Evolutionary conservation across 2,888 invertebrate genomes (phyloP).

Genomic region (Druceiella hillmani): DNA sequence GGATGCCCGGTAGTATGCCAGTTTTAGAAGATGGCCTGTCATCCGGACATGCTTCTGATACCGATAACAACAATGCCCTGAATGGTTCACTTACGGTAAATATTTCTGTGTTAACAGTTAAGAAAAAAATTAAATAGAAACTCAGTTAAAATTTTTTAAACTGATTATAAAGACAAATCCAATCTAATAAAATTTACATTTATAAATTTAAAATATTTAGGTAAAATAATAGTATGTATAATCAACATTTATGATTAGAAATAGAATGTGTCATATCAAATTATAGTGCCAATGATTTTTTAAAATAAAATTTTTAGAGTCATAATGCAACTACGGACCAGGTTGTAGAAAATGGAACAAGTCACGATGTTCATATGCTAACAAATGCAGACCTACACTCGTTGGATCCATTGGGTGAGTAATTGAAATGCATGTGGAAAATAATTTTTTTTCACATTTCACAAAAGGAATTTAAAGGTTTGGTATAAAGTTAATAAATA

Average conservation of each 20-base stretch:
- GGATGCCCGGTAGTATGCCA: slow-evolving; percentile 75
- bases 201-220: no score
- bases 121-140: no score
- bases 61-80: slow-evolving; percentile 83
- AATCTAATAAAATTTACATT: no score
- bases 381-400: slow-evolving; percentile 68
- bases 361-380: slow-evolving; percentile 63
- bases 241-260: no score
- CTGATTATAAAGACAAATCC: no score
- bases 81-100: no score
- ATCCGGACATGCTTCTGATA: slow-evolving; percentile 90
- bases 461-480: neutral
- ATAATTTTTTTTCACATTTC: neutral
- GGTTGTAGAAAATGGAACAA: slow-evolving; percentile 62
- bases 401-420: slow-evolving; percentile 64
- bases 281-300: slow-evolving; percentile 2
- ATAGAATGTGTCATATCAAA: neutral
- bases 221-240: no score
- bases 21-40: slow-evolving; percentile 91
- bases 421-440: neutral
- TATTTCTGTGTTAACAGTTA: no score
- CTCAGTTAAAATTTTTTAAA: no score
- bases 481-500: no score
- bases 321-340: slow-evolving; percentile 36
- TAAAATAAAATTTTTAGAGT: slow-evolving; percentile 23